phyloP scores from a whole-genome alignment of 2,113 vertebrate species.

The Phylloscopus trochilus region DNA sequence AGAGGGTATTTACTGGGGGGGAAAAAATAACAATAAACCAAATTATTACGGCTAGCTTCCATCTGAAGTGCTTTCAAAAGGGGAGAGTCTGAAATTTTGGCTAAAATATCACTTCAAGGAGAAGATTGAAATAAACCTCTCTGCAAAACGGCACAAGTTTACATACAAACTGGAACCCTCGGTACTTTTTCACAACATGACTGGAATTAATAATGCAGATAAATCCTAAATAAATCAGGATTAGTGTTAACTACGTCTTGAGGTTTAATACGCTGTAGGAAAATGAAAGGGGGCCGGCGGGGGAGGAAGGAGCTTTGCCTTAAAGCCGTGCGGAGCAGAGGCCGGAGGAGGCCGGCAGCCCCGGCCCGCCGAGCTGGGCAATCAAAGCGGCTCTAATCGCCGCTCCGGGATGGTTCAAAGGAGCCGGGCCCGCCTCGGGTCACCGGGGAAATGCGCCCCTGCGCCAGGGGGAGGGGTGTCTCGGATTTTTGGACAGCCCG shows the following conservation, averaged over 20 bases:
- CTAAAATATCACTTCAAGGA: slow-evolving; percentile 45
- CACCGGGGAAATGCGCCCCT: slow-evolving; percentile 40
- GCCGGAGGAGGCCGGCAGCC: neutral
- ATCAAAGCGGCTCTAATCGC: slow-evolving; percentile 58
- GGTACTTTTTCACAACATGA: slow-evolving; percentile 61
- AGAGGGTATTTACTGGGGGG: slow-evolving; percentile 68
- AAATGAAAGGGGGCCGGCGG: slow-evolving; percentile 71
- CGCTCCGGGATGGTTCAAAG: slow-evolving; percentile 56
- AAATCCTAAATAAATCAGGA: slow-evolving; percentile 84
- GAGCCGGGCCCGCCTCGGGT: slow-evolving; percentile 43
- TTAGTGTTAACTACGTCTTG: slow-evolving; percentile 78
- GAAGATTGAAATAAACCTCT: slow-evolving; percentile 55
- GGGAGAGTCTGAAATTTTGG: slow-evolving; percentile 55
- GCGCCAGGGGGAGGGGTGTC: slow-evolving; percentile 45
- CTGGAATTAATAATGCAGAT: slow-evolving; percentile 83
- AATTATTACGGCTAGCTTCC: slow-evolving; percentile 60
- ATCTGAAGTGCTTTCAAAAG: slow-evolving; percentile 57
- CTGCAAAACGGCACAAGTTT: slow-evolving; percentile 60
- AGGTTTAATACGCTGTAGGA: slow-evolving; percentile 73
- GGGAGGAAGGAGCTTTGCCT: slow-evolving; percentile 52
- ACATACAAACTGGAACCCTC: slow-evolving; percentile 49
- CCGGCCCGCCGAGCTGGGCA: slow-evolving; percentile 47
- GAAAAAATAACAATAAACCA: slow-evolving; percentile 66
- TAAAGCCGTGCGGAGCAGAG: neutral
- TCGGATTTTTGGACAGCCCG: slow-evolving; percentile 41